These are phyloP conservation scores for Stenolophus ochropezus DNA, from an alignment of 2,888 invertebrate genomes.

Conservation along the genomic window DNA sequence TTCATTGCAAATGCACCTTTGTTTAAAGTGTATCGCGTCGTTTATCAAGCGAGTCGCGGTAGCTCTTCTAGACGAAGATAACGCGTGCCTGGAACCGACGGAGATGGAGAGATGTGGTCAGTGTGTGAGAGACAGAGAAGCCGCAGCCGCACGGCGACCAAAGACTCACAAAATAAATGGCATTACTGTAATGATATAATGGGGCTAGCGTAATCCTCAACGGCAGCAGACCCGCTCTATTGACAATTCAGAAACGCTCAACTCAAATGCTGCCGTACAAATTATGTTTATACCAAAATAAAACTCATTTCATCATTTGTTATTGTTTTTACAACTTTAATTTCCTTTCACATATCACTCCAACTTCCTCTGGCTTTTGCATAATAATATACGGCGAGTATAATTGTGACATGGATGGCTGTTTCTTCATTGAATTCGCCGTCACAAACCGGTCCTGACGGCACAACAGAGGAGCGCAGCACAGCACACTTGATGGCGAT, in stretches of 20 bases:
- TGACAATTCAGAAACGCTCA: neutral
- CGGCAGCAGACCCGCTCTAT: constrained; percentile 61
- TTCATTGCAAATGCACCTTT: constrained; percentile 72
- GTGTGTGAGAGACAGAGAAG: constrained; percentile 54
- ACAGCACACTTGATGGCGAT: constrained; percentile 44
- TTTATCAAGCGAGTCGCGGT: constrained; percentile 63
- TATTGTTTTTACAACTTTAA: neutral
- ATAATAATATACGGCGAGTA: neutral
- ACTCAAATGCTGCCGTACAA: no score
- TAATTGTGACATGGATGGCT: neutral
- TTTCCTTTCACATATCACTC: neutral
- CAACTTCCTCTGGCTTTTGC: neutral
- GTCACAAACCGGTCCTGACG: constrained; percentile 28
- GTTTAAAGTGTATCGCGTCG: constrained; percentile 67
- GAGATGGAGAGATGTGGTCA: constrained; percentile 30
- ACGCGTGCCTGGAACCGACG: constrained; percentile 28
- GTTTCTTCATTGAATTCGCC: neutral
- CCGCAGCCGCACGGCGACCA: constrained; percentile 64
- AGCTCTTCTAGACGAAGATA: constrained; percentile 48
- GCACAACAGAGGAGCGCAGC: neutral
- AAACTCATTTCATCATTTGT: neutral
- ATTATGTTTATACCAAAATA: no score
- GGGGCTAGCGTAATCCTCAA: constrained; percentile 67
- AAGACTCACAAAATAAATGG: constrained; percentile 66
- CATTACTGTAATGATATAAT: constrained; percentile 67